phyloP scores from a whole-genome alignment of 2,888 invertebrate species.

The Tinea trinotella region DNA sequence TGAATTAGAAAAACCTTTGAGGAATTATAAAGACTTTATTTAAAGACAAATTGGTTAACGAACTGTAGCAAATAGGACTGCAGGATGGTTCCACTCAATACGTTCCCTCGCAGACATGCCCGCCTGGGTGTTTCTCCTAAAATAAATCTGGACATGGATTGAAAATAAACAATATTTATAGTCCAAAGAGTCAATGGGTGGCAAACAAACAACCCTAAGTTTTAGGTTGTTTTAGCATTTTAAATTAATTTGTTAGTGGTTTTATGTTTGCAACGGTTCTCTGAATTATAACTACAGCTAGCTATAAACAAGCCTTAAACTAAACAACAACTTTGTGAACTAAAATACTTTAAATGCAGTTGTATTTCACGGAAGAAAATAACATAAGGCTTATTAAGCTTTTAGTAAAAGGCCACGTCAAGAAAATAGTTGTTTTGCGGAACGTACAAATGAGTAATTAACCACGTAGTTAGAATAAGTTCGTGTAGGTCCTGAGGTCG shows the following conservation, averaged over 20 bases:
- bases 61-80: conserved; percentile 7
- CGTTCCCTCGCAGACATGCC: conserved; percentile 25
- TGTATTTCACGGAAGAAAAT: background rate
- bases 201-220: background rate
- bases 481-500: conserved; percentile 2
- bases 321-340: too few species aligned
- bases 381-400: background rate
- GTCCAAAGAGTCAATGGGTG: background rate
- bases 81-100: conserved; percentile 15
- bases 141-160: conserved; percentile 34
- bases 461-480: conserved; percentile 8
- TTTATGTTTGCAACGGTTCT: background rate
- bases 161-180: conserved; percentile 20
- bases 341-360: too few species aligned
- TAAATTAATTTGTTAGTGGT: conserved; percentile 2
- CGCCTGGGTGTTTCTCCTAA: conserved; percentile 31
- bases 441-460: conserved; percentile 15
- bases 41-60: conserved; percentile 14
- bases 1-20: background rate
- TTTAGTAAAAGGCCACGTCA: background rate
- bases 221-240: background rate
- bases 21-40: conserved; percentile 1
- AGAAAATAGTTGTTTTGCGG: background rate
- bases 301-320: background rate
- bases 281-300: background rate